Evolutionary conservation across 2,113 vertebrate species (phyloP).

Genomic region (Apaloderma vittatum): DNA sequence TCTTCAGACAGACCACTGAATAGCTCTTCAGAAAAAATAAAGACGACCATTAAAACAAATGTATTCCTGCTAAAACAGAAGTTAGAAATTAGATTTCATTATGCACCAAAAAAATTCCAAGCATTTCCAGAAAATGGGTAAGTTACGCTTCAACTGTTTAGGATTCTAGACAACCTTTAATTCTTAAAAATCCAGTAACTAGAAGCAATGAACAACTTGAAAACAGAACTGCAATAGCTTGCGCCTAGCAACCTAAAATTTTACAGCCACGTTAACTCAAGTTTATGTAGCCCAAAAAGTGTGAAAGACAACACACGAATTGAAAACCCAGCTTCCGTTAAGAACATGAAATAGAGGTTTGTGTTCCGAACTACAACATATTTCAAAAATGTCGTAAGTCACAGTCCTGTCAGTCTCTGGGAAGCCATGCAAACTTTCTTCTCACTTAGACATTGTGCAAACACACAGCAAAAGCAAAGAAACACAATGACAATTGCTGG

Average conservation of each 20-base stretch:
- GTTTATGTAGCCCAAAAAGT: background rate
- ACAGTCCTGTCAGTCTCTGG: background rate
- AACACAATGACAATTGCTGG: background rate
- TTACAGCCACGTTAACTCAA: background rate
- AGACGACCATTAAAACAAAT: background rate
- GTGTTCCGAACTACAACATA: background rate
- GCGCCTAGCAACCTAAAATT: background rate
- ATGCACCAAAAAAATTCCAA: background rate
- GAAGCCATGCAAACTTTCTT: background rate
- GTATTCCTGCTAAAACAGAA: background rate
- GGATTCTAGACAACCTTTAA: background rate
- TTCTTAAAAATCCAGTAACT: background rate
- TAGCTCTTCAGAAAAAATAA: background rate
- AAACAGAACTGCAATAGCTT: background rate
- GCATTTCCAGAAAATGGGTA: background rate
- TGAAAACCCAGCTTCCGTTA: background rate
- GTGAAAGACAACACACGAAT: background rate
- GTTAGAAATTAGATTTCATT: background rate
- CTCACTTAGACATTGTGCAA: background rate
- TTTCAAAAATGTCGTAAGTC: background rate
- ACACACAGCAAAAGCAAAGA: background rate
- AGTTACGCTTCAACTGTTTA: background rate
- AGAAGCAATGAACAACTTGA: background rate
- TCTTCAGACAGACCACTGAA: background rate
- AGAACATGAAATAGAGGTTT: background rate